A percentile compares a stretch with the other conserved stretches of the same genome.
These are phyloP conservation scores for Semicossyphus pulcher DNA, from an alignment of 2,113 vertebrate species.

Conservation along the genomic window DNA sequence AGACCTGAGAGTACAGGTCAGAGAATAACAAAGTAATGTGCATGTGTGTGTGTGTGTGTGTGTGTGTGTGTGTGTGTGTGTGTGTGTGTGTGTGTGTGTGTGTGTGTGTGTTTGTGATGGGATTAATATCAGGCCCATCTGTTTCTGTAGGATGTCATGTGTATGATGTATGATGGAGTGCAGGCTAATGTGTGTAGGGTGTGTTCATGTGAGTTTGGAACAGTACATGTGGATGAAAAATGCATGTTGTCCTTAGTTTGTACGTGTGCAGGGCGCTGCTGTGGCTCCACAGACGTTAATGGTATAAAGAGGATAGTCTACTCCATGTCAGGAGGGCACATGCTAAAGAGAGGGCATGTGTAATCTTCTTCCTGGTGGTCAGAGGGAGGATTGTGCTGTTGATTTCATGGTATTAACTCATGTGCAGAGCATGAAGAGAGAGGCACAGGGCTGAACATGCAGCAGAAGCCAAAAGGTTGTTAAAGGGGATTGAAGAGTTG, in stretches of 20 bases:
- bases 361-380: constrained; percentile 34
- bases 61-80: constrained; percentile 6
- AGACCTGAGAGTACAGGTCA: background rate
- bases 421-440: background rate
- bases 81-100: background rate
- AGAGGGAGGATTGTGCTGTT: constrained; percentile 9
- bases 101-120: no score
- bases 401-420: constrained; percentile 39
- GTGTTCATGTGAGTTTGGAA: background rate
- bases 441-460: background rate
- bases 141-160: constrained; percentile 15
- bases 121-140: constrained; percentile 51
- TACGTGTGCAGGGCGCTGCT: background rate
- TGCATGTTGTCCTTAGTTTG: background rate
- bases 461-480: background rate
- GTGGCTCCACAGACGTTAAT: constrained; percentile 9
- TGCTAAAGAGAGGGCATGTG: constrained; percentile 30
- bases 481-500: background rate
- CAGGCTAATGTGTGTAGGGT: background rate
- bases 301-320: constrained; percentile 34
- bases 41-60: background rate
- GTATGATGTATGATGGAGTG: constrained; percentile 14
- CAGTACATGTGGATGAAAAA: background rate
- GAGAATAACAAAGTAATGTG: constrained; percentile 40
- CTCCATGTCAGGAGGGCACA: constrained; percentile 33